Evolutionary conservation across 2,888 invertebrate genomes (phyloP).

Genomic region (Chaetogeoica ovagalla): DNA sequence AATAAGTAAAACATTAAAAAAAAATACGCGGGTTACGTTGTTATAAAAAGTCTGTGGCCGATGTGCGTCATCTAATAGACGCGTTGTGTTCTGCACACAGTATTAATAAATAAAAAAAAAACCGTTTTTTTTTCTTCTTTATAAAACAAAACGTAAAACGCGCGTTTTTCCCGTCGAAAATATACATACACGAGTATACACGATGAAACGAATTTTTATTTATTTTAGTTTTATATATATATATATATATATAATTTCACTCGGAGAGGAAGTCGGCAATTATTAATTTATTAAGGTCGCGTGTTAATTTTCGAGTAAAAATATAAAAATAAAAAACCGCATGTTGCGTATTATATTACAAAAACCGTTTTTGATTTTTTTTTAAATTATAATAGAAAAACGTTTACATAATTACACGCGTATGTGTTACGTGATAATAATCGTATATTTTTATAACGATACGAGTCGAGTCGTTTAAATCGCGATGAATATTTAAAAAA

Average conservation of each 20-base stretch:
- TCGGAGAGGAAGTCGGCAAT: background rate
- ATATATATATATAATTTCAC: conserved; percentile 9
- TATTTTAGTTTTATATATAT: background rate
- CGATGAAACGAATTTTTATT: background rate
- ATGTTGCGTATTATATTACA: background rate
- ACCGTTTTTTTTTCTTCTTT: no score
- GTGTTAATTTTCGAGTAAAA: conserved; percentile 7
- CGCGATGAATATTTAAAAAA: no score
- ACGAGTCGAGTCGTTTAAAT: no score
- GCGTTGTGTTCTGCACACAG: no score
- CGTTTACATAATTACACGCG: background rate
- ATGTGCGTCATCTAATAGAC: no score
- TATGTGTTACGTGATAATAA: background rate
- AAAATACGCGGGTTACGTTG: no score
- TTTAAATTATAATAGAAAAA: conserved; percentile 4
- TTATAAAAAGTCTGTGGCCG: no score
- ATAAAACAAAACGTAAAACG: no score
- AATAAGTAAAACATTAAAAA: no score
- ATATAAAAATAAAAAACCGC: background rate
- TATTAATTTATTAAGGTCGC: conserved; percentile 18
- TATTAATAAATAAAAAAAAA: no score
- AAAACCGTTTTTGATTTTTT: background rate
- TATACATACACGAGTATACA: background rate
- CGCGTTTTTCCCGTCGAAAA: conserved; percentile 4
- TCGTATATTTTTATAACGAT: background rate